A percentile compares a stretch with the other conserved stretches of the same genome.
Evolutionary conservation across 1,140 invertebrate genomes (phyloP).

Genomic region (Meteorus sp.): DNA sequence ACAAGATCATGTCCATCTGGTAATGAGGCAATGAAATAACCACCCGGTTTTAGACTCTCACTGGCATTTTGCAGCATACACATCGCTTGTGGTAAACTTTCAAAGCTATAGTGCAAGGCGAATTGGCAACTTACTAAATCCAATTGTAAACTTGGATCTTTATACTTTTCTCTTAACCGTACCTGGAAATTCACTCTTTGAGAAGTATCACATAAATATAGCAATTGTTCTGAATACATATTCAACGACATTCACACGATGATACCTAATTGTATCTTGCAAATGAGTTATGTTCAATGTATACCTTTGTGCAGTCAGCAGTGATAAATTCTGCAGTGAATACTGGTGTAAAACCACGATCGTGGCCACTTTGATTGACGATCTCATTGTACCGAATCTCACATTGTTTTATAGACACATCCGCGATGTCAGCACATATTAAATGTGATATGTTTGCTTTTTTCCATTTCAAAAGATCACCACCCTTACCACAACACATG

Average conservation of each 20-base stretch:
- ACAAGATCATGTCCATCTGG: slow-evolving; percentile 92
- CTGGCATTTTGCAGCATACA: slow-evolving; percentile 91
- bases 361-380: slow-evolving; percentile 38
- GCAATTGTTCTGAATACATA: not conserved
- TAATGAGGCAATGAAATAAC: slow-evolving; percentile 96
- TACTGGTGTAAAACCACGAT: slow-evolving; percentile 52
- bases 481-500: slow-evolving; percentile 93
- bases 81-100: slow-evolving; percentile 87
- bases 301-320: slow-evolving; percentile 88
- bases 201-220: not conserved
- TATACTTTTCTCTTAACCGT: slow-evolving; percentile 70
- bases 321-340: slow-evolving; percentile 91
- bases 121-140: slow-evolving; percentile 97
- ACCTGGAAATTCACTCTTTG: slow-evolving; percentile 57
- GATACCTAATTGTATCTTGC: too few species aligned
- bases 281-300: slow-evolving; percentile 14
- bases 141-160: slow-evolving; percentile 75
- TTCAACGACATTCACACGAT: not conserved
- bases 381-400: slow-evolving; percentile 67
- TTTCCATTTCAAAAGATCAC: slow-evolving; percentile 94
- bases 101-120: slow-evolving; percentile 96
- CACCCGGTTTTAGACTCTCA: slow-evolving; percentile 84
- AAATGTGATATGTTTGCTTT: slow-evolving; percentile 81
- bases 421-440: slow-evolving; percentile 95
- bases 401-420: slow-evolving; percentile 87